These are phyloP conservation scores for Murina feae DNA, from an alignment of 2,113 vertebrate genomes.

Conservation along the genomic window DNA sequence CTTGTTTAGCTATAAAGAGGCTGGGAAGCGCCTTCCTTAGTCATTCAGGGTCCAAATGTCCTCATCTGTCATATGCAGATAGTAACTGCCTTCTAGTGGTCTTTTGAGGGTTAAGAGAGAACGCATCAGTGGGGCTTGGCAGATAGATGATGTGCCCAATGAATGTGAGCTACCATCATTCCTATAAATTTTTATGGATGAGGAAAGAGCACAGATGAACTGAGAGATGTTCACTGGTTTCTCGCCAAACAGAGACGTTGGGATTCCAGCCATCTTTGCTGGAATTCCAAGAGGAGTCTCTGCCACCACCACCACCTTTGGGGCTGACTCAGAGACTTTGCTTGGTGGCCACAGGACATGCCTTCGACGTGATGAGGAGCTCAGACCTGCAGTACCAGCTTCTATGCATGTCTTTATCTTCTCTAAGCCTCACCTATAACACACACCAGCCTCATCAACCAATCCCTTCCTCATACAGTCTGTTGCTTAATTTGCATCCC, in stretches of 20 bases:
- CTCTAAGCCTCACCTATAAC: neutral
- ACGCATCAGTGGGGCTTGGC: neutral
- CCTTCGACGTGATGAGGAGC: neutral
- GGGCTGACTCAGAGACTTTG: neutral
- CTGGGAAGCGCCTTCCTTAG: too few relatives aligned
- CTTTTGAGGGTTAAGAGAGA: neutral
- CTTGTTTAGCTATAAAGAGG: neutral
- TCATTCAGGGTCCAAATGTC: neutral
- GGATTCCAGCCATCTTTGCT: neutral
- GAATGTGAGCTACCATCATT: neutral
- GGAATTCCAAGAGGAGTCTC: neutral
- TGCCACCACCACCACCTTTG: neutral
- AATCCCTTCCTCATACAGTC: neutral
- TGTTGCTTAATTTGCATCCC: neutral
- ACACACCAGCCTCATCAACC: neutral
- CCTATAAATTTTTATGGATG: neutral
- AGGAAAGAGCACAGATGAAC: neutral
- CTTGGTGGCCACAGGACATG: neutral
- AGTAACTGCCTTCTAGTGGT: neutral
- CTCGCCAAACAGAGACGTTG: neutral
- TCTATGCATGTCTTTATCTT: neutral
- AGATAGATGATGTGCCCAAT: neutral
- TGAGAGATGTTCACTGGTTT: neutral
- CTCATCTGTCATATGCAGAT: neutral
- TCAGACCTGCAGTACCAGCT: neutral